Conservation (phyloP, 2,797 vertebrate species). For the Tamandua tetradactyla region DNA sequence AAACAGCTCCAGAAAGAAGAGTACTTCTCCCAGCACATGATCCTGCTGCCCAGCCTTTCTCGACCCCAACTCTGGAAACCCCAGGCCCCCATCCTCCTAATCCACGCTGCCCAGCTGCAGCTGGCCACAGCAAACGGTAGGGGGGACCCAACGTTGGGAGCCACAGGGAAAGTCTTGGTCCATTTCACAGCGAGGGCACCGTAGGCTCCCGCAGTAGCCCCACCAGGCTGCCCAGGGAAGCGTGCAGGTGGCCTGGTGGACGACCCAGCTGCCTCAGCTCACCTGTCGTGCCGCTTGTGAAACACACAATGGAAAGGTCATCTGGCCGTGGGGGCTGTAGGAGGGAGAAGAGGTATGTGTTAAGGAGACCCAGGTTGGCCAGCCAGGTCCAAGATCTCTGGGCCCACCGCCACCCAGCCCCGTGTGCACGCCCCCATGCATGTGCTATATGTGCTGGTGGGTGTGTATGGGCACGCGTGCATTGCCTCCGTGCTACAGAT, state of each 20-base stretch:
- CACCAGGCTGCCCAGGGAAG: background rate
- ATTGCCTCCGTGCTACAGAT: too few species aligned
- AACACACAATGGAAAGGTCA: slow-evolving; percentile 90
- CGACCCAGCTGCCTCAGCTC: slow-evolving; percentile 61
- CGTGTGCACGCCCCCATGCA: rapidly evolving
- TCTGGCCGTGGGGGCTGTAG: slow-evolving; percentile 87
- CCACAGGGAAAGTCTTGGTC: background rate
- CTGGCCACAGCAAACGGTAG: background rate
- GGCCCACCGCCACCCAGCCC: background rate
- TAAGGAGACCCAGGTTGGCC: background rate
- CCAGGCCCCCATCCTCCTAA: background rate
- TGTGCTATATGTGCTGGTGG: background rate
- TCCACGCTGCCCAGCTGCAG: background rate
- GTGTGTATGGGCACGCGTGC: rapidly evolving
- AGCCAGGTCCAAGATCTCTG: background rate
- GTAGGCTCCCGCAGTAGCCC: background rate
- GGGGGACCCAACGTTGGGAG: background rate
- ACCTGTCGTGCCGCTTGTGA: slow-evolving; percentile 90
- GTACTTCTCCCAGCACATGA: background rate
- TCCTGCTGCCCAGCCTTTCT: background rate
- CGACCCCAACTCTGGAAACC: background rate
- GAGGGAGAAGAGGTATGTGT: background rate
- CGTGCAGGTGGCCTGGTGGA: background rate
- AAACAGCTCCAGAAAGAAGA: background rate
- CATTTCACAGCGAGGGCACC: background rate